A percentile compares a stretch with the other conserved stretches of the same genome.
phyloP scores from a whole-genome alignment of 2,113 vertebrate species.

The Dissostichus mawsoni region DNA sequence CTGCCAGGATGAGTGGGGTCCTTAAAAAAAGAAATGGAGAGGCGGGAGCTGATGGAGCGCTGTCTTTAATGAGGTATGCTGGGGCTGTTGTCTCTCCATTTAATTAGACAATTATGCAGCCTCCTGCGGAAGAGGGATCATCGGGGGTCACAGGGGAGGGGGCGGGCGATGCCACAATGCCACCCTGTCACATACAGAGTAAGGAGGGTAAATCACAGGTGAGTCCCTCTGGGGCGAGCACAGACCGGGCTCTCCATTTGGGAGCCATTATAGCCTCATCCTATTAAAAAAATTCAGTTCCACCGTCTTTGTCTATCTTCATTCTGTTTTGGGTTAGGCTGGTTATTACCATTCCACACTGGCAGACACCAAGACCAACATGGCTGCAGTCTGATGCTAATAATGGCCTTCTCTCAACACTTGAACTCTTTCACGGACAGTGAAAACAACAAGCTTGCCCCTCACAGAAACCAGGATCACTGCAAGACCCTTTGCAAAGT shows the following conservation, averaged over 20 bases:
- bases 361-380: conserved; percentile 26
- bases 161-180: conserved; percentile 53
- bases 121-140: conserved; percentile 62
- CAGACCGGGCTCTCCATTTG: conserved; percentile 58
- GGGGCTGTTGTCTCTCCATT: conserved; percentile 69
- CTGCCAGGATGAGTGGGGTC: conserved; percentile 62
- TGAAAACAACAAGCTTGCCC: conserved; percentile 5
- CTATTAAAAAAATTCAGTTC: conserved; percentile 66
- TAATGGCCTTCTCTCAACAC: not conserved
- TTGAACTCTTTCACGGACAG: conserved; percentile 10
- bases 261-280: conserved; percentile 63
- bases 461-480: conserved; percentile 28
- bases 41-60: conserved; percentile 69
- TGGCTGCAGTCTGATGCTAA: conserved; percentile 6
- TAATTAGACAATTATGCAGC: conserved; percentile 82
- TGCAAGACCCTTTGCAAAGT: conserved; percentile 32
- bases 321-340: conserved; percentile 53
- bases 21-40: conserved; percentile 46
- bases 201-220: conserved; percentile 72
- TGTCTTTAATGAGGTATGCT: conserved; percentile 78
- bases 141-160: conserved; percentile 70
- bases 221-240: conserved; percentile 58
- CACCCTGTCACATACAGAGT: conserved; percentile 58
- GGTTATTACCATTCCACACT: conserved; percentile 47
- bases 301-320: conserved; percentile 62